Conservation (phyloP, 2,888 invertebrate species). For the Noctua janthe region DNA sequence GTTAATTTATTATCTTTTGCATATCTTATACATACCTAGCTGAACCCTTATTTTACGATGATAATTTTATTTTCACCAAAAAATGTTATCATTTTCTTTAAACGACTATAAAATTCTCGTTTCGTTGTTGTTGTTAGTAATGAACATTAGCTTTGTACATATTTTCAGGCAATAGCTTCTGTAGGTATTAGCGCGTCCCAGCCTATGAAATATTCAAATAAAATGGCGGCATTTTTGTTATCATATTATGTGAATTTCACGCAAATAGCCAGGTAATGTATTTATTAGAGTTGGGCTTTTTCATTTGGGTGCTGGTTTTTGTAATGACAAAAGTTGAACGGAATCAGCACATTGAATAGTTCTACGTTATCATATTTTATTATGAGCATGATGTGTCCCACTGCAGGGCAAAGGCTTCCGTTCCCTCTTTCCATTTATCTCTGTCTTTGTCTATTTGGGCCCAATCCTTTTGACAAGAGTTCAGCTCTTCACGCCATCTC, state of each 20-base stretch:
- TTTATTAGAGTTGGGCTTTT: constrained; percentile 25
- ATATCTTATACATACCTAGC: background rate
- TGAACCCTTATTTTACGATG: background rate
- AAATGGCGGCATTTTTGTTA: constrained; percentile 74
- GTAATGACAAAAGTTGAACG: constrained; percentile 21
- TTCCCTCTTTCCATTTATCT: too few relatives aligned
- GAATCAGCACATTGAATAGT: background rate
- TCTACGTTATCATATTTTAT: background rate
- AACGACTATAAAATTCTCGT: constrained; percentile 6
- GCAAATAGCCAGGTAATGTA: constrained; percentile 56
- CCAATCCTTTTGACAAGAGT: too few relatives aligned
- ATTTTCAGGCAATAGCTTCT: constrained; percentile 39
- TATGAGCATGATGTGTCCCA: too few relatives aligned
- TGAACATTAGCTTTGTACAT: constrained; percentile 24
- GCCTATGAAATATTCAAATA: constrained; percentile 81
- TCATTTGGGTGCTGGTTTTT: constrained; percentile 8
- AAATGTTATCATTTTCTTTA: background rate
- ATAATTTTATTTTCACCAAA: constrained; percentile 5
- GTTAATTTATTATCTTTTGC: background rate
- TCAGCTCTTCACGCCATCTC: too few relatives aligned
- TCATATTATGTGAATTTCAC: constrained; percentile 76
- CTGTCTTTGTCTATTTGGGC: too few relatives aligned
- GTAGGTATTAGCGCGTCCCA: constrained; percentile 44
- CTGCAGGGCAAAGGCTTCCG: too few relatives aligned
- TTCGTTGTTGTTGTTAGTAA: constrained; percentile 2